Evolutionary conservation across 1,140 invertebrate species (phyloP), one percentile per base, ranked within the genome.

Genomic region (Cheumatopsyche charites): DNA sequence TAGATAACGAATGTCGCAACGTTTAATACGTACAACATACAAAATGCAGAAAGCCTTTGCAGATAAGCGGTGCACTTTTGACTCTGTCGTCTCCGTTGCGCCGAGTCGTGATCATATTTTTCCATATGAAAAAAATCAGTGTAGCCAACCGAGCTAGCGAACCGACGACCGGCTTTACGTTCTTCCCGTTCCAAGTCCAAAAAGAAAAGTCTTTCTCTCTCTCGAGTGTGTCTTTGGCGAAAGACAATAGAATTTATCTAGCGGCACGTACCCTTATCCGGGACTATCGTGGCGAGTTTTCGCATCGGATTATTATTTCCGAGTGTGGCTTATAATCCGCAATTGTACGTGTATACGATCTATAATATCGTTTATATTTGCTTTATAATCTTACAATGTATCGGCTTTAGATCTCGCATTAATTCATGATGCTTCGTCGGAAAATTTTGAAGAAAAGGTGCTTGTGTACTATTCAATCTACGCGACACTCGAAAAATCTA

Each of bases 201-300:
- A 19, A 49, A 49, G 45, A 49, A 49, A 49, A 49, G 17, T 13
- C 45, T 19, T 9, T 36, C 9, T 36, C 29, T 36, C 29, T 36
- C 29, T 36, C 29, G 3, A 36, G 43, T 58, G 55, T 58, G 19
- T 58, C 17, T 63, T 12, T 63, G 26, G 19, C 62, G 41, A 29
- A 63, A 63, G 62, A 63, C 62, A 63, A 63, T 63, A 63, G 62
- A 63, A n/a, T 42, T 43, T 42, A 63, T 63, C 62, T 63, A 19
- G 41, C 29, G 19, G 29, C 29, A 36, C 29, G 43, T 58, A 58
- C 55, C 62, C 62, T 63, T 42, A 63, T 63, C 62, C 62, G 62
- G 29, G 41, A 63, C 29, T 43, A 41, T 63, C 29, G 62, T n/a
- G 29, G 62, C 62, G 29, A 43, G 26, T 63, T 63, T 63, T 63